These are phyloP conservation scores for Neogobius melanostomus DNA, from an alignment of 2,113 vertebrate genomes.

Conservation along the genomic window DNA sequence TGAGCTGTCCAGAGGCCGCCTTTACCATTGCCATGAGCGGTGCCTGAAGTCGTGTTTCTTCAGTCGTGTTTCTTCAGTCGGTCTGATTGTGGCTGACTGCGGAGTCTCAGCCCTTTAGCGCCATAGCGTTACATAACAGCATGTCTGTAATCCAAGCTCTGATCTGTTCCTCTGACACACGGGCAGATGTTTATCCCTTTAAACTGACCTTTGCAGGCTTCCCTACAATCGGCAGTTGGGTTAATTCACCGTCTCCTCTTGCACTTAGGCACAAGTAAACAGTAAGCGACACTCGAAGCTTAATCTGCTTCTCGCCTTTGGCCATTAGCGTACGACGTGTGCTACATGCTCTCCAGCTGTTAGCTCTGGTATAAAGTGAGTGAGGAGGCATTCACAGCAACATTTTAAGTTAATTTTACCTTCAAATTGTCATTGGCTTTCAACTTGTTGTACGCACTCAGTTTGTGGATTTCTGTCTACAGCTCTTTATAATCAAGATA, in stretches of 20 bases:
- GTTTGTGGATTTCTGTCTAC: too few species aligned
- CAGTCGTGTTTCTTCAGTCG: slow-evolving; percentile 32
- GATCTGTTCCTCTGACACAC: slow-evolving; percentile 29
- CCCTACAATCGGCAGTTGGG: slow-evolving; percentile 19
- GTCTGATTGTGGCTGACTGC: slow-evolving; percentile 37
- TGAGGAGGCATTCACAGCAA: slow-evolving; percentile 11
- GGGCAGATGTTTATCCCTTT: slow-evolving; percentile 20
- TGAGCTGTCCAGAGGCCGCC: slow-evolving; percentile 31
- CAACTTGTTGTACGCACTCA: too few species aligned
- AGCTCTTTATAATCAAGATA: too few species aligned
- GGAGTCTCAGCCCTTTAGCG: slow-evolving; percentile 14
- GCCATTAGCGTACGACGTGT: slow-evolving; percentile 52
- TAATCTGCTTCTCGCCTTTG: slow-evolving; percentile 55
- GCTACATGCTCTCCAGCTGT: slow-evolving; percentile 44
- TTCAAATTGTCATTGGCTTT: not conserved
- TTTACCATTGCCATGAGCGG: slow-evolving; percentile 53
- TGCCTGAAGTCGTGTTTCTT: slow-evolving; percentile 45
- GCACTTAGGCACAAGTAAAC: slow-evolving; percentile 24
- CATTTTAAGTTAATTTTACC: not conserved
- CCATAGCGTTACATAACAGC: slow-evolving; percentile 35
- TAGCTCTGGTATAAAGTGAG: slow-evolving; percentile 36
- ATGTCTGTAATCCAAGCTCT: slow-evolving; percentile 30
- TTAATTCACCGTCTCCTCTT: slow-evolving; percentile 24
- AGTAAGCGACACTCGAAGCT: slow-evolving; percentile 32
- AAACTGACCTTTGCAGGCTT: slow-evolving; percentile 24